These are phyloP conservation scores for Caranx ignobilis DNA, from an alignment of 2,113 vertebrate species.

Conservation along the genomic window DNA sequence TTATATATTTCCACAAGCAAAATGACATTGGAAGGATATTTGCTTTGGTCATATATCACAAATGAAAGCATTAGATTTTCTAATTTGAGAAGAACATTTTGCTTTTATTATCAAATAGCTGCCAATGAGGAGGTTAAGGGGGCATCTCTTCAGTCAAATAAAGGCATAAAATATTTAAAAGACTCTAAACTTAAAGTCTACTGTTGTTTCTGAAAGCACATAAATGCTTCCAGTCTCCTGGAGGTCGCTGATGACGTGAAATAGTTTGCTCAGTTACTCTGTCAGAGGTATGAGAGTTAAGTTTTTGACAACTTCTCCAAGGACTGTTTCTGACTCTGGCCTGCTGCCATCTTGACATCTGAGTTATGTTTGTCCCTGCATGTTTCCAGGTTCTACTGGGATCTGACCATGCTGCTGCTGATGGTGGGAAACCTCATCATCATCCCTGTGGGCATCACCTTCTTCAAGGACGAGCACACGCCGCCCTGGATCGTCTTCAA, in stretches of 20 bases:
- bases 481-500: slow-evolving; percentile 99
- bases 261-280: neutral
- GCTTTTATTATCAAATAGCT: neutral
- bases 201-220: neutral
- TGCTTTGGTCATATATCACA: neutral
- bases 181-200: neutral
- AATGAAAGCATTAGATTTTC: neutral
- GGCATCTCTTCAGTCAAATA: neutral
- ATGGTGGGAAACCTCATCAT: slow-evolving; percentile 99
- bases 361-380: slow-evolving; percentile 9
- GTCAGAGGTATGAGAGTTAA: neutral
- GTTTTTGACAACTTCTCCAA: neutral
- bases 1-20: neutral
- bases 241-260: neutral
- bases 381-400: slow-evolving; percentile 95
- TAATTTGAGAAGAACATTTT: neutral
- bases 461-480: slow-evolving; percentile 99
- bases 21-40: neutral
- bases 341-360: neutral
- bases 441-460: slow-evolving; percentile 99
- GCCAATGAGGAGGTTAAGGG: neutral
- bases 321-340: slow-evolving; percentile 2
- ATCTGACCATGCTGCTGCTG: slow-evolving; percentile 97
- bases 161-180: neutral
- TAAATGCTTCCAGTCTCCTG: neutral